A percentile compares a stretch with the other conserved stretches of the same genome.
Conservation (phyloP, 2,888 invertebrate genomes). For the Drosophila mimetica region DNA sequence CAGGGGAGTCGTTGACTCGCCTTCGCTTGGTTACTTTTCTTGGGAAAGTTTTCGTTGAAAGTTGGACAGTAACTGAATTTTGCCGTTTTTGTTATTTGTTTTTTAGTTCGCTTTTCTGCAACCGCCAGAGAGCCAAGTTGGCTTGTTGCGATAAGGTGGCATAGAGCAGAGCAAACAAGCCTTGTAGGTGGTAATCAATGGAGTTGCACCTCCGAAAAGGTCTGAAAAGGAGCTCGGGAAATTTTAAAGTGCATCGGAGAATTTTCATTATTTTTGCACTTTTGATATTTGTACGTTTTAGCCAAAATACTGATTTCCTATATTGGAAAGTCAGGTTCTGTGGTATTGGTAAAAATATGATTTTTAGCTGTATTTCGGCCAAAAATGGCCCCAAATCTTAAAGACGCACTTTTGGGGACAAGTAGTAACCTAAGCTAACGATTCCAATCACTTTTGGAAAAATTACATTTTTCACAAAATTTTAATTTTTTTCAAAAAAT, state of each 20-base stretch:
- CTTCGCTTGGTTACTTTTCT: constrained; percentile 72
- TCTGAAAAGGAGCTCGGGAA: not conserved
- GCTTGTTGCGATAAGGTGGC: constrained; percentile 47
- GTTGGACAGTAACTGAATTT: constrained; percentile 55
- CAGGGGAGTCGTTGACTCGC: constrained; percentile 82
- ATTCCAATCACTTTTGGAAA: not conserved
- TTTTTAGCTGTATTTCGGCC: no score
- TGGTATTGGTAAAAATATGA: no score
- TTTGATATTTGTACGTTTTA: no score
- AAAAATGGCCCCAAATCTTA: no score
- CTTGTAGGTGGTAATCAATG: constrained; percentile 41
- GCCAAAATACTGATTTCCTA: no score
- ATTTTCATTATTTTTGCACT: not conserved
- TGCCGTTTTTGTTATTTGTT: constrained; percentile 50
- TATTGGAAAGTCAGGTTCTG: no score
- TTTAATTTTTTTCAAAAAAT: no score
- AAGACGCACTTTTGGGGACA: not conserved
- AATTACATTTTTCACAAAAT: no score
- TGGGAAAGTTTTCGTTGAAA: constrained; percentile 78
- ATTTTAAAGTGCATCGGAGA: not conserved
- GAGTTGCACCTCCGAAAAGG: constrained; percentile 26
- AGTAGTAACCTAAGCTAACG: not conserved
- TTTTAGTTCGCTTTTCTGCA: constrained; percentile 38
- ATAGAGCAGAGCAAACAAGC: constrained; percentile 33
- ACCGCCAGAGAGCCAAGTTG: constrained; percentile 27